Percentiles rank a stretch among this genome's conserved stretches.
These are phyloP conservation scores for Monopis laevigella DNA, from an alignment of 2,888 invertebrate species.

Conservation along the genomic window DNA sequence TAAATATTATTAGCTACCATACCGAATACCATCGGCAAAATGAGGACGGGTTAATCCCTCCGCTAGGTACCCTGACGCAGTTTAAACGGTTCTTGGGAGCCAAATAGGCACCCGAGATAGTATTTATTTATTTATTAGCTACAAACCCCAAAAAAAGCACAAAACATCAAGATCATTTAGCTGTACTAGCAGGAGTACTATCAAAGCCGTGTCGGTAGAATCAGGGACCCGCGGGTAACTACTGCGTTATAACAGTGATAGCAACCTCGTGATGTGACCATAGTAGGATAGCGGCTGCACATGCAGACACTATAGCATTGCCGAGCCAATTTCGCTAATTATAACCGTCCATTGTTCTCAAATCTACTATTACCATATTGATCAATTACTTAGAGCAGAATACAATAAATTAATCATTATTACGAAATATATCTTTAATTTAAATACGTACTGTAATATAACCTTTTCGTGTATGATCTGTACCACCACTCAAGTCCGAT, in stretches of 20 bases:
- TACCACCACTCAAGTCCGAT: too few relatives aligned
- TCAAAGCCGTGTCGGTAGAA: constrained; percentile 29
- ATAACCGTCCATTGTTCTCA: constrained; percentile 8
- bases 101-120: too few relatives aligned
- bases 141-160: background rate
- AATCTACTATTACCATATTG: constrained; percentile 3
- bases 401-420: too few relatives aligned
- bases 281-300: constrained; percentile 35
- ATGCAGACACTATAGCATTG: constrained; percentile 17
- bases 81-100: too few relatives aligned
- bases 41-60: too few relatives aligned
- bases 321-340: constrained; percentile 10
- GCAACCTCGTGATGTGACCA: constrained; percentile 55
- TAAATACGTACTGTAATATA: too few relatives aligned
- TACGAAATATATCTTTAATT: too few relatives aligned
- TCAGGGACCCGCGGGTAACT: constrained; percentile 33
- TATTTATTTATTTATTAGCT: background rate
- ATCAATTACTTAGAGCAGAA: too few relatives aligned
- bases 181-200: constrained; percentile 22
- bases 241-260: constrained; percentile 55
- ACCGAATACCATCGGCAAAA: too few relatives aligned
- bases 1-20: too few relatives aligned
- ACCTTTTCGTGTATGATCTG: too few relatives aligned
- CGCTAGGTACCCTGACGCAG: too few relatives aligned
- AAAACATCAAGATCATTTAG: constrained; percentile 29